Evolutionary conservation across 1,140 invertebrate species (phyloP), one percentile per base, ranked within the genome.

Genomic region (Dermatophagoides farinae): DNA sequence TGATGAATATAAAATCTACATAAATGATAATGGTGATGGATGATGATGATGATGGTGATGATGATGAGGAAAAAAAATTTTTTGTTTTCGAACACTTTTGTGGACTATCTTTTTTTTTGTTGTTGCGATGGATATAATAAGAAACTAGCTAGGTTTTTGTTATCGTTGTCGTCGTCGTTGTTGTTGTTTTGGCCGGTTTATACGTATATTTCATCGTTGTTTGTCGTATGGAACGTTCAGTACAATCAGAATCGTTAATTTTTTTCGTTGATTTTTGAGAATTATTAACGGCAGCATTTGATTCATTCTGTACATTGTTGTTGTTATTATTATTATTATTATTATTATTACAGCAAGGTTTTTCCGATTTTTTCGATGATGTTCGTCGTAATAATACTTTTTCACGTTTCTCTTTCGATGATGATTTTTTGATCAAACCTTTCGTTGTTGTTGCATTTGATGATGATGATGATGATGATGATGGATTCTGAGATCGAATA

Each of bases 171-270:
- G n/a, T n/a, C n/a, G n/a, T n/a, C n/a, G n/a, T n/a, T n/a, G n/a
- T n/a, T n/a, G n/a, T n/a, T n/a, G n/a, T 80, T 68, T 80, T 79
- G 63, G 79, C 72, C 41, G 79, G 79, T 65, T 81, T 80, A 66
- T 81, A 81, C 5, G 78, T 80, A 50, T 80, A 70, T 25, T 78
- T 80, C 50, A 80, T 76, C 68, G 79, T 78, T 66, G 79, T 78
- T 37, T 77, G 79, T 68, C 79, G 78, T 61, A 77, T 74, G 65
- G 78, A 74, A 66, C 74, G 76, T 69, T 79, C 78, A 39, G 75
- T 77, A 63, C 76, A 77, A 65, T 78, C 76, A 40, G 75, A 60
- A 64, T 72, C 65, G 60, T 70, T 68, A n/a, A 70, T 65, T 9
- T 54, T 57, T 16, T 2, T 55, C 39, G 61, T 62, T 12, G 59